Conservation (phyloP, 2,113 vertebrate genomes). For the Ptilorrhoa leucosticta region DNA sequence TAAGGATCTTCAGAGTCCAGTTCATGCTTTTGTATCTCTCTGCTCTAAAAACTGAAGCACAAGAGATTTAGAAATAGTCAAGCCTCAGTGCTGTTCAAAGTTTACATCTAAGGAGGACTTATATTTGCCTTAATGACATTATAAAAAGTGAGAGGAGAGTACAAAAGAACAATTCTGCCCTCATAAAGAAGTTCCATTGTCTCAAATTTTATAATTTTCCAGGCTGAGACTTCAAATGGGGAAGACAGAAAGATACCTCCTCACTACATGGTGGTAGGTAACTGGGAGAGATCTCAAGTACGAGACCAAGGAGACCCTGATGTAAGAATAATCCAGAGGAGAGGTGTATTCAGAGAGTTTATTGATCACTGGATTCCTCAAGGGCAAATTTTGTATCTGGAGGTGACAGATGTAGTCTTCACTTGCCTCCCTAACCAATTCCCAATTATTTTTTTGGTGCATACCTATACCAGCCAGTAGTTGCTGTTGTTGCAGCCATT, state of each 20-base stretch:
- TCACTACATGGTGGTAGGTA: background rate
- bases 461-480: background rate
- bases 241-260: background rate
- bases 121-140: background rate
- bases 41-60: background rate
- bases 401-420: no score
- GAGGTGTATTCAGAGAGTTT: background rate
- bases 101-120: background rate
- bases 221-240: background rate
- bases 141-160: background rate
- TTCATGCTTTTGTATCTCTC: background rate
- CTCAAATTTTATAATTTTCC: background rate
- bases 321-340: background rate
- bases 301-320: background rate
- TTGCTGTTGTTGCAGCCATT: background rate
- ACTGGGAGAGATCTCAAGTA: background rate
- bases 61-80: background rate
- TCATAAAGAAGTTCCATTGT: background rate
- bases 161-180: background rate
- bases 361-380: background rate
- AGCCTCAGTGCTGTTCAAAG: background rate
- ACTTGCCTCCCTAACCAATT: background rate
- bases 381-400: background rate
- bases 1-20: background rate
- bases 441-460: fast-evolving